phyloP scores from a whole-genome alignment of 2,888 invertebrate genomes.

The Trissoscelio sp. region DNA sequence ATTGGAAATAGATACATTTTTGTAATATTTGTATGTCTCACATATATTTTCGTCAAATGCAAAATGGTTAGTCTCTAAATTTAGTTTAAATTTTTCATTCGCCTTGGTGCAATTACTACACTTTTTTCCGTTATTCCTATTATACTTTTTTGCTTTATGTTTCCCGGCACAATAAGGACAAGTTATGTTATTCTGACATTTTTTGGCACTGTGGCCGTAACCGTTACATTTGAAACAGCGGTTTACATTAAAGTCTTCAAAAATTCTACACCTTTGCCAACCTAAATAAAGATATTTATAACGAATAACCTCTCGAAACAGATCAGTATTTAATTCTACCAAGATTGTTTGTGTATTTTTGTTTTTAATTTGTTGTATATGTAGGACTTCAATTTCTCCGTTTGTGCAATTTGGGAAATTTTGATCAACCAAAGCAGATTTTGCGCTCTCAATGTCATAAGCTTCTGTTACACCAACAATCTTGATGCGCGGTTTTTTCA shows the following conservation, averaged over 20 bases:
- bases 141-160: constrained; percentile 16
- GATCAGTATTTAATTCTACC: background rate
- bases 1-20: constrained; percentile 12
- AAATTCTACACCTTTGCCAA: constrained; percentile 30
- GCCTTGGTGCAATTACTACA: constrained; percentile 24
- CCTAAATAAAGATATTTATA: constrained; percentile 21
- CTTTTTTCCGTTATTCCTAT: background rate
- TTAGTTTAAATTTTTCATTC: constrained; percentile 15
- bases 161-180: constrained; percentile 31
- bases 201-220: constrained; percentile 28
- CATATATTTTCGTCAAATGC: constrained; percentile 23
- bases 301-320: background rate
- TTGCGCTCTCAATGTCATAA: background rate
- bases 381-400: background rate
- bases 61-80: constrained; percentile 5
- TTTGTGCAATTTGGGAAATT: constrained; percentile 17
- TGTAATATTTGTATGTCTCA: constrained; percentile 13
- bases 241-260: constrained; percentile 32
- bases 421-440: constrained; percentile 1
- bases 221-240: constrained; percentile 32
- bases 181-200: background rate
- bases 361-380: constrained; percentile 8
- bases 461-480: constrained; percentile 9
- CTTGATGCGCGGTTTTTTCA: constrained; percentile 31
- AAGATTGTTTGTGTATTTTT: constrained; percentile 11